These are phyloP conservation scores for Gymnocypris eckloni DNA, from an alignment of 2,797 vertebrate genomes.

Conservation along the genomic window DNA sequence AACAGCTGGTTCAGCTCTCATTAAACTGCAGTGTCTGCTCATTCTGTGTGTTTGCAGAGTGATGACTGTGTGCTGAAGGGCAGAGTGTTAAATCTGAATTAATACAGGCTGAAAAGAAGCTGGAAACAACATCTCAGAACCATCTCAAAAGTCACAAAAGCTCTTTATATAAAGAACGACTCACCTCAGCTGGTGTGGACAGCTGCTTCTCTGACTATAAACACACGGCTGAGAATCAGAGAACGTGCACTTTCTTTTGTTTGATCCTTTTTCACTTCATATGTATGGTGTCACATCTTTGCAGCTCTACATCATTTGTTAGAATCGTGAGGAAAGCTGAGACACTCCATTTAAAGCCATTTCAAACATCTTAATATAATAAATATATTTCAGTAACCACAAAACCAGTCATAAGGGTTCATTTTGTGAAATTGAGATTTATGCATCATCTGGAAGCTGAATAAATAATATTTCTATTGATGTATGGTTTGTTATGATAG, in stretches of 20 bases:
- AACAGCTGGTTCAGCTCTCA: neutral
- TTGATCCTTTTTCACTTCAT: neutral
- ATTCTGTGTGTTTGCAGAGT: neutral
- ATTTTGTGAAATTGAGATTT: too few species aligned
- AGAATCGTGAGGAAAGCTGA: neutral
- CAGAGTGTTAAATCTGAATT: neutral
- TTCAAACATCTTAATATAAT: neutral
- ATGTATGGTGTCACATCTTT: neutral
- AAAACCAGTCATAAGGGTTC: too few species aligned
- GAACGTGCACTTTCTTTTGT: neutral
- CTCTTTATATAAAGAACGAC: neutral
- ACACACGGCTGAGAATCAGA: neutral
- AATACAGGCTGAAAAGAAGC: neutral
- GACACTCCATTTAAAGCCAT: neutral
- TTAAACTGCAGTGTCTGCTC: neutral
- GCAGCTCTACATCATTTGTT: neutral
- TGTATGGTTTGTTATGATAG: too few species aligned
- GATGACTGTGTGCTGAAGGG: neutral
- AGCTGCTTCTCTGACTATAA: neutral
- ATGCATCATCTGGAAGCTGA: too few species aligned
- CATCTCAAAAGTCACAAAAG: neutral
- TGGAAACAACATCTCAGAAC: neutral
- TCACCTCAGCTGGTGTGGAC: neutral
- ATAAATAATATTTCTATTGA: too few species aligned
- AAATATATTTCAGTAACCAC: neutral